Percentiles rank a stretch among this genome's conserved stretches.
Evolutionary conservation across 92 coral and sea anemone genomes (phyloP).

Genomic region (Umimayanthus chanpuru): DNA sequence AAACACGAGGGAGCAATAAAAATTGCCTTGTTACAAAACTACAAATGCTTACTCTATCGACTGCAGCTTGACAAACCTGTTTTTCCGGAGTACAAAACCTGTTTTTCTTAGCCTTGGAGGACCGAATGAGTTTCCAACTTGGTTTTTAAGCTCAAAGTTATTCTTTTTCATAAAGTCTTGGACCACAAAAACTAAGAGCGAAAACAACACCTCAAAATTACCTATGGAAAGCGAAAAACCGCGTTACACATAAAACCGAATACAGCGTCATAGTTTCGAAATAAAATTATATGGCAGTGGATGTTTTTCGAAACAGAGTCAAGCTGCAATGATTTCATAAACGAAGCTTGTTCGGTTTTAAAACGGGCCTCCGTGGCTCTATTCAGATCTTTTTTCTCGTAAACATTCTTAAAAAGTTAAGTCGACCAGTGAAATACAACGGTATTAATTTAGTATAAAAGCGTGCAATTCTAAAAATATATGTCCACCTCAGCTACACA

Average conservation of each 20-base stretch:
- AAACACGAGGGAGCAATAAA: background rate
- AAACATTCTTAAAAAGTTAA: constrained; percentile 1
- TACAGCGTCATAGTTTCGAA: background rate
- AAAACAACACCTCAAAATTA: background rate
- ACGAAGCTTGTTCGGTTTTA: constrained; percentile 9
- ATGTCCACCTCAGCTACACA: background rate
- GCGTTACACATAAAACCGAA: background rate
- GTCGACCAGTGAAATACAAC: background rate
- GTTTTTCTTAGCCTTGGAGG: background rate
- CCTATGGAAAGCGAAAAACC: background rate
- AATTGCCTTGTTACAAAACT: constrained; percentile 21
- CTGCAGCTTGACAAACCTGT: constrained; percentile 32
- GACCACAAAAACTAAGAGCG: background rate
- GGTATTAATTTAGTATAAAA: constrained; percentile 32
- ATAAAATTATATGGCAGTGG: background rate
- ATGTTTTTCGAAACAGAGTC: background rate
- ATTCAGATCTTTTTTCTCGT: background rate
- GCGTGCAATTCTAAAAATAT: constrained; percentile 12
- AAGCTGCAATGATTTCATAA: constrained; percentile 3
- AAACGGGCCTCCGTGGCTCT: background rate
- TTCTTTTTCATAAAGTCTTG: background rate
- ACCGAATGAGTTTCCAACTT: background rate
- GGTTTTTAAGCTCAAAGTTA: background rate
- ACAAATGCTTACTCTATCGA: background rate
- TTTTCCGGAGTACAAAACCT: constrained; percentile 5